Base-by-base conservation (phyloP, 2,797 vertebrate species). In the Lophotriccus pileatus region DNA sequence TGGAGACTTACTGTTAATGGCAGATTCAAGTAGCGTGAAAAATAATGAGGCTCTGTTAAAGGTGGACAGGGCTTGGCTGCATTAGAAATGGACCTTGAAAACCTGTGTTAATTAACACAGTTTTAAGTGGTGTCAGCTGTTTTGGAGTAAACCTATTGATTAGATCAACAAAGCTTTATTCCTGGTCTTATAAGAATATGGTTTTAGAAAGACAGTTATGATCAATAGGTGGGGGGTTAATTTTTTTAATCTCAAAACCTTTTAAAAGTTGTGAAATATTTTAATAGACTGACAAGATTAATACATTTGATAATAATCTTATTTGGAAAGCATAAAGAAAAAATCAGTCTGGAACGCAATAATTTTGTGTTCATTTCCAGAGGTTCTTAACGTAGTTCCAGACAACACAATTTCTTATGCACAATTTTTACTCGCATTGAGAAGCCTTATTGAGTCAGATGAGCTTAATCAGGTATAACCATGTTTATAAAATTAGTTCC, bases 71-170 rank as follows among this genome's bases (percentile, higher is more conserved):
- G 82, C 46, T 80, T 53, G 46, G 62, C 83, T 88, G 52, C 49
- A n/a, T 79, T 70, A 82, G 21, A 91, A 53, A n/a, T 37, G n/a
- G 37, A 68, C 75, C 63, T 91, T 46, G 56, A 88, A 55, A 69
- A 72, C 41, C 41, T 36, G 16, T 1, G 6, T 58, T 93, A 89
- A 92, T 92, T 83, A 93, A 86, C 34, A 63, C 3, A 0, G 58
- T 55, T 50, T 75, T 55, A 88, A 95, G 77, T n/a, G 58, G 43
- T 23, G 53, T 85, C 89, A 94, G 78, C 84, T 93, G 72, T 50
- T 95, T 80, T 64, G 43, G 49, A 75, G 34, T 66, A 85, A 95
- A 85, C 7, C 18, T 75, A 63, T 37, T 58, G 76, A 90, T 60
- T 7, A 72, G 24, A 77, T 39, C 41, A 81, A 83, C 17, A 84